A percentile compares a stretch with the other conserved stretches of the same genome.
These are phyloP conservation scores for Pteromalus puparum DNA, from an alignment of 1,140 invertebrate genomes.

Conservation along the genomic window DNA sequence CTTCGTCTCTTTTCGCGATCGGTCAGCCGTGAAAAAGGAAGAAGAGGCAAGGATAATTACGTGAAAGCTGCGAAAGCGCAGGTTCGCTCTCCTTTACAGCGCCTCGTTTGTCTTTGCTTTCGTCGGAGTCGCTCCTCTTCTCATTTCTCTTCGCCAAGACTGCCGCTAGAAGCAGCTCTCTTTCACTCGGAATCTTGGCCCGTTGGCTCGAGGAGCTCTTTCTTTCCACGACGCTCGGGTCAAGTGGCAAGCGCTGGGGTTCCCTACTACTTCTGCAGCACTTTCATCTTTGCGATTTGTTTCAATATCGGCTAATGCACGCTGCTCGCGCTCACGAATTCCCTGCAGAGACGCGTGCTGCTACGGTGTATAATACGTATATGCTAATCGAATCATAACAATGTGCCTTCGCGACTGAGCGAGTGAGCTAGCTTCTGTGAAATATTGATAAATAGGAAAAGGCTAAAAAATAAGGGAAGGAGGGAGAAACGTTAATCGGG, in stretches of 20 bases:
- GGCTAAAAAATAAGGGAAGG: neutral
- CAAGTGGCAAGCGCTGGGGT: neutral
- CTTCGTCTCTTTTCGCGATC: neutral
- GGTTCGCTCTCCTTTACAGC: neutral
- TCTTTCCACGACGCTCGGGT: neutral
- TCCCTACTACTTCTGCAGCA: neutral
- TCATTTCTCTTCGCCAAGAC: neutral
- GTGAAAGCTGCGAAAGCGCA: neutral
- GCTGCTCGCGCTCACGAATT: neutral
- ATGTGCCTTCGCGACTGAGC: too few relatives aligned
- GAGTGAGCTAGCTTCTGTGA: neutral
- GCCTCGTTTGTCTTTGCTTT: neutral
- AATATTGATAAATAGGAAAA: neutral
- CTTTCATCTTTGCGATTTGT: neutral
- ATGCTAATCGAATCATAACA: neutral
- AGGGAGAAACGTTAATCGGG: neutral
- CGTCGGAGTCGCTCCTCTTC: neutral
- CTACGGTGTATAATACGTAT: neutral
- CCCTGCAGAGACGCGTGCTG: too few relatives aligned
- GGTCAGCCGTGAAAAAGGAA: neutral
- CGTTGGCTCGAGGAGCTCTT: neutral
- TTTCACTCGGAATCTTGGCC: neutral
- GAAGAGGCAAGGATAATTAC: neutral
- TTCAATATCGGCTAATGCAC: neutral
- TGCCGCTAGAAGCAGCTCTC: neutral